Evolutionary conservation across 2,797 vertebrate species (phyloP).

Genomic region (Pogoniulus pusillus): DNA sequence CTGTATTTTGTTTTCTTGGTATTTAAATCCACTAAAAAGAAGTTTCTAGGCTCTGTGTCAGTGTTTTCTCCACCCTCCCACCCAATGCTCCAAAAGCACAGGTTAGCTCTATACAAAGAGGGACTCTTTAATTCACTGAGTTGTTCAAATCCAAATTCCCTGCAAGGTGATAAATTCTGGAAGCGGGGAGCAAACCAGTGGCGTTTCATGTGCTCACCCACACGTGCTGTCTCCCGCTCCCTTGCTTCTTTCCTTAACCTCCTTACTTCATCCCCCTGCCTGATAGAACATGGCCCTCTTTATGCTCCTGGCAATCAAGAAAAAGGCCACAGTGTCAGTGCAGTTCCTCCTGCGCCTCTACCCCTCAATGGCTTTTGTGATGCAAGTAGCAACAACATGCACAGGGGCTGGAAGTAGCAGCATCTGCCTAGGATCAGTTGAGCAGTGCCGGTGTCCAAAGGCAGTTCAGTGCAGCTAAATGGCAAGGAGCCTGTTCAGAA

Average conservation of each 20-base stretch:
- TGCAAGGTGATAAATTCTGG: constrained; percentile 20
- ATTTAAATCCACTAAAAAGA: constrained; percentile 36
- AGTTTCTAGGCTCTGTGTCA: constrained; percentile 36
- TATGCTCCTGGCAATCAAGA: background rate
- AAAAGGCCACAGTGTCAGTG: background rate
- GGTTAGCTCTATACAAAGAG: constrained; percentile 42
- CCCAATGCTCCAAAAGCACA: constrained; percentile 33
- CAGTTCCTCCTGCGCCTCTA: background rate
- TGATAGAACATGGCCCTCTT: background rate
- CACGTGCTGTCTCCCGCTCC: fast-evolving
- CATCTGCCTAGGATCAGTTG: background rate
- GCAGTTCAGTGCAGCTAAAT: background rate
- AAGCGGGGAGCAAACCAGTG: background rate
- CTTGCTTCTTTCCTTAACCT: background rate
- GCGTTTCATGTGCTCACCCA: fast-evolving
- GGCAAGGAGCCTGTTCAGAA: background rate
- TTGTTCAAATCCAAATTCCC: constrained; percentile 37
- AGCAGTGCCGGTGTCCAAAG: background rate
- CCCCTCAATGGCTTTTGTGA: background rate
- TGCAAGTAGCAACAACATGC: background rate
- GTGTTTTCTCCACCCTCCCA: constrained; percentile 12
- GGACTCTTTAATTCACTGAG: constrained; percentile 39
- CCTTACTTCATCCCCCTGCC: background rate
- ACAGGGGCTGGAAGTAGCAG: background rate
- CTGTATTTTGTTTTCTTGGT: constrained; percentile 54